Conservation (phyloP, 2,113 vertebrate species). For the Rhabdornis inornatus region DNA sequence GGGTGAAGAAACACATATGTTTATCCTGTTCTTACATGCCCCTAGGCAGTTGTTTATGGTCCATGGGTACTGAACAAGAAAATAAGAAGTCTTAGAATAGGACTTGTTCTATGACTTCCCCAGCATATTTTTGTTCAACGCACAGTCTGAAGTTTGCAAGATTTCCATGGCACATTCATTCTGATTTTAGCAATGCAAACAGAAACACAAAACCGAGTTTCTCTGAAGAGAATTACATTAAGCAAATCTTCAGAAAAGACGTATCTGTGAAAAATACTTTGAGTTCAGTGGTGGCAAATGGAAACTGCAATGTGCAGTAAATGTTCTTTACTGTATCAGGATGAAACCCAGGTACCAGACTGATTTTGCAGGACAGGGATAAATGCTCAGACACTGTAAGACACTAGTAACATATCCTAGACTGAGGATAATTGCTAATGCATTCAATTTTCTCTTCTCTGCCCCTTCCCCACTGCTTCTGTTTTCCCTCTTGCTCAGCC, state of each 20-base stretch:
- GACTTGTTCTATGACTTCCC: not conserved
- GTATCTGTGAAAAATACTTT: not conserved
- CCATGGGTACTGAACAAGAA: not conserved
- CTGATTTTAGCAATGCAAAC: not conserved
- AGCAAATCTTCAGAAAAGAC: not conserved
- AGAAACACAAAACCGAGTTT: not conserved
- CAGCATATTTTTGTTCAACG: not conserved
- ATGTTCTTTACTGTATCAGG: not conserved
- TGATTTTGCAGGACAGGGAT: not conserved
- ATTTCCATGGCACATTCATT: not conserved
- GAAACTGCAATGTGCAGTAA: not conserved
- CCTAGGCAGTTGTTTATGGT: not conserved
- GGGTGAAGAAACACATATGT: not conserved
- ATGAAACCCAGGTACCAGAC: not conserved
- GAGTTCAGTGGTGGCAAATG: not conserved
- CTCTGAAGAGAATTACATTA: not conserved
- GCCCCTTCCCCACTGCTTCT: not conserved
- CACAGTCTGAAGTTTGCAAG: not conserved
- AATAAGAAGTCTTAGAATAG: not conserved
- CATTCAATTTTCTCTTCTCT: not conserved
- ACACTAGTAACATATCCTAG: not conserved
- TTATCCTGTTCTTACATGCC: not conserved
- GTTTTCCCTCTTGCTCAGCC: not conserved
- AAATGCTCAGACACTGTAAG: not conserved
- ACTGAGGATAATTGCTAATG: not conserved